phyloP scores from a whole-genome alignment of 2,797 vertebrate species.

The Gymnopithys bicolor region DNA sequence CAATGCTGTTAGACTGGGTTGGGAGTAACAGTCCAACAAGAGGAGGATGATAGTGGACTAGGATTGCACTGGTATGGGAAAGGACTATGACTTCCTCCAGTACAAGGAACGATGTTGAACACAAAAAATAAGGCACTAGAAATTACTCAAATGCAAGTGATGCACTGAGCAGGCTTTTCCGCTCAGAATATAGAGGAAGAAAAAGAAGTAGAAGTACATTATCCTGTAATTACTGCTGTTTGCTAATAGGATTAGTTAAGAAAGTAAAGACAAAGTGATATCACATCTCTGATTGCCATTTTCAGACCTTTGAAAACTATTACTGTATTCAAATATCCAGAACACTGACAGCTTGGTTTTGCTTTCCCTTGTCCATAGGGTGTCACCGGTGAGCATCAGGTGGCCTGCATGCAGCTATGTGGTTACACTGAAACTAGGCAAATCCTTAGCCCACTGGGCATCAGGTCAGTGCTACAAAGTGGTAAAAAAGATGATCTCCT shows the following conservation, averaged over 20 bases:
- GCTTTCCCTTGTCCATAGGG: neutral
- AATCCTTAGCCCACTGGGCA: neutral
- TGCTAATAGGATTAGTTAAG: neutral
- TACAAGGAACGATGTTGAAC: rapidly evolving
- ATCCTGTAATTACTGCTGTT: neutral
- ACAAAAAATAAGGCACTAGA: neutral
- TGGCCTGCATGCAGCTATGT: neutral
- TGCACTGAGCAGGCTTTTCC: neutral
- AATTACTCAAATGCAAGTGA: neutral
- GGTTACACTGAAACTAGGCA: neutral
- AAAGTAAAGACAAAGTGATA: neutral
- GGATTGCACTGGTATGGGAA: neutral
- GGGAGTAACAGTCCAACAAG: neutral
- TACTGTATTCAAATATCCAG: neutral
- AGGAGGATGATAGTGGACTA: rapidly evolving
- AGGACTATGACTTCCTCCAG: neutral
- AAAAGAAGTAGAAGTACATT: neutral
- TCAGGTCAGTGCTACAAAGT: neutral
- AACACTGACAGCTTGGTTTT: neutral
- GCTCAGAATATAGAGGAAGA: neutral
- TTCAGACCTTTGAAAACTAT: neutral
- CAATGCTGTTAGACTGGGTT: neutral
- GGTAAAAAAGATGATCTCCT: neutral
- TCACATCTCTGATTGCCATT: neutral
- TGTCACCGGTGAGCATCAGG: neutral